Evolutionary conservation across 2,113 vertebrate genomes (phyloP), one percentile per base, ranked within the genome.

Genomic region (Chlamydotis undulata): DNA sequence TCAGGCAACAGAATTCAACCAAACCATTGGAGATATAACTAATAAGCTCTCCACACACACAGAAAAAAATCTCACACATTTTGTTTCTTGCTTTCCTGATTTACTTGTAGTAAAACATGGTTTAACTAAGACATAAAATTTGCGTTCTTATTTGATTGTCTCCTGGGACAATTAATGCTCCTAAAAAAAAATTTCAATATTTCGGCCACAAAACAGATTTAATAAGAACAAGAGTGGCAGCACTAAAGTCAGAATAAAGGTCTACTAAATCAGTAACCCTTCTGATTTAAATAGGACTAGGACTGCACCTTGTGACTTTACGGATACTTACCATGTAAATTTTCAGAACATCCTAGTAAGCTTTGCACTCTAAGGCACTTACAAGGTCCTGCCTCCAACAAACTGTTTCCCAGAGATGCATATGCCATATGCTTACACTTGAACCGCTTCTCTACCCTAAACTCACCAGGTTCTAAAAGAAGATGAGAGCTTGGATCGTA

Each of bases 1-100:
- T 98, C 98, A 97, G 75, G 84, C 94, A 96, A 95, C 93, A 97
- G 95, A 97, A 97, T 98, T 98, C 98, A 96, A 96, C 97, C 97
- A 98, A 98, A 97, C 71, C 90, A 94, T 94, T 96, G 94, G 80
- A 91, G 87, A 92, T 96, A 83, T 80, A 95, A 96, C 90, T 96
- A 96, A 95, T 96, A 97, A 96, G 83, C 37, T 52, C 79, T 89
- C 47, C 67, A 56, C 25, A 52, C 25, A 52, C 47, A 87, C n/a
- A 79, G 6, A 84, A 49, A 50, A 50, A 65, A 31, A 43, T 55
- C 92, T 59, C 87, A 69, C 7, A 85, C 37, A 93, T 94, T 97
- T 97, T 94, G 17, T 78, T 95, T 80, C 57, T 68, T 67, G 19
- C n/a, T 83, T 65, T 84, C 39, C 43, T 43, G 19, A 76, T 91